Base-by-base conservation (phyloP, 2,888 invertebrate genomes). In the Thumatha senex region DNA sequence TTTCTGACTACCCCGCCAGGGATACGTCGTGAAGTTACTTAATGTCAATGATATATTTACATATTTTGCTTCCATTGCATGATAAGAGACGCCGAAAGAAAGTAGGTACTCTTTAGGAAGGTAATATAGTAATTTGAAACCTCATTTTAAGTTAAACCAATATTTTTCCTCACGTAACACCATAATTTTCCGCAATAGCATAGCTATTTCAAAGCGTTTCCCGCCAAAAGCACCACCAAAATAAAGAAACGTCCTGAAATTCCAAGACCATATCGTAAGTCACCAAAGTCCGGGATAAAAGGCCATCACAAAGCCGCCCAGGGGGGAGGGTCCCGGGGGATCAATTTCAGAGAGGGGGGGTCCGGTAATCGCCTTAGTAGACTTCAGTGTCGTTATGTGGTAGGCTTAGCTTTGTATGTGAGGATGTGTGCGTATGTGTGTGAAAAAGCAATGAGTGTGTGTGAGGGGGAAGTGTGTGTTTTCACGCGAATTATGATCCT, bases 291-390 rank as follows among this genome's bases (percentile, higher is more conserved):
- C 43, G 54, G 57, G 58, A 67, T 63, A 54, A 66, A 67, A 63
- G 67, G 56, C 66, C 50, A 65, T 65, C 56, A 61, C 67, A 66
- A 66, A 66, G 59, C 65, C 55, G 29, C 39, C 14, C 44, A n/a
- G n/a, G 48, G 47, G 46, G 59, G 40, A 33, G 63, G 49, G 48
- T 38, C 54, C 46, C 38, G 36, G 61, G 61, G 50, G 67, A 67
- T 63, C 67, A 66, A 67, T 66, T 66, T 63, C 67, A 61, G 67
- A 42, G 61, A 44, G 63, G 65, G 64, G 61, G 53, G 40, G n/a
- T n/a, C 39, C 54, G 52, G 54, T 66, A 66, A 66, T 66, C 65
- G 65, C 67, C 67, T 66, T 66, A 66, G 54, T 58, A 63, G 61
- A 66, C 56, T 66, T 48, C 46, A 58, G 65, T 63, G 63, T 58